Evolutionary conservation across 2,888 invertebrate genomes (phyloP).

Genomic region (Phalera bucephala): DNA sequence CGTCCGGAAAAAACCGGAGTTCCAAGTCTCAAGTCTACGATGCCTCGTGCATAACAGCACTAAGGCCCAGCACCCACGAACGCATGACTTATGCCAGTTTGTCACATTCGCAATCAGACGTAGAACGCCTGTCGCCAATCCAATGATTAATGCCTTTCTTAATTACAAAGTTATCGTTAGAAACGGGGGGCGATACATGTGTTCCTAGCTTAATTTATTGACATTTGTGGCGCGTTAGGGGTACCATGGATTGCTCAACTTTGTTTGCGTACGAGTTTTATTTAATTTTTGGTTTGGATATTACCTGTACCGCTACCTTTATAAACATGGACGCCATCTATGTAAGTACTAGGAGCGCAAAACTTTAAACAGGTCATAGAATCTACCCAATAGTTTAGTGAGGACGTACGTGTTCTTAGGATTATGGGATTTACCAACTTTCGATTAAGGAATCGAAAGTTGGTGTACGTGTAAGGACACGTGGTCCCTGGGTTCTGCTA

Average conservation of each 20-base stretch:
- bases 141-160: slow-evolving; percentile 80
- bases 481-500: no score
- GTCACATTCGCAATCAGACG: slow-evolving; percentile 71
- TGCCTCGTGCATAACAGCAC: slow-evolving; percentile 10
- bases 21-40: no score
- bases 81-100: slow-evolving; percentile 73
- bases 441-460: no score
- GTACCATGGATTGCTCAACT: slow-evolving; percentile 31
- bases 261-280: slow-evolving; percentile 40
- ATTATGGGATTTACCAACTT: no score
- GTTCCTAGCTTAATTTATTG: slow-evolving; percentile 75
- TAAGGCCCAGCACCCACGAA: slow-evolving; percentile 56
- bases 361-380: no score
- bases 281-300: slow-evolving; percentile 19
- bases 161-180: slow-evolving; percentile 77
- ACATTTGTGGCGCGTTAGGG: slow-evolving; percentile 58
- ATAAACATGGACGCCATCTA: slow-evolving; percentile 6
- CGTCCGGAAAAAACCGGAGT: no score
- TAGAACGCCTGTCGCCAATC: slow-evolving; percentile 60
- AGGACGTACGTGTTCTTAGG: no score
- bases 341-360: no score
- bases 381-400: no score
- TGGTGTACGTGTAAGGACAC: no score
- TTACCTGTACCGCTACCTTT: no score
- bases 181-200: slow-evolving; percentile 65